Evolutionary conservation across 92 coral and sea anemone species (phyloP), one percentile per base, ranked within the genome.

Genomic region (Meandrina meandrites): DNA sequence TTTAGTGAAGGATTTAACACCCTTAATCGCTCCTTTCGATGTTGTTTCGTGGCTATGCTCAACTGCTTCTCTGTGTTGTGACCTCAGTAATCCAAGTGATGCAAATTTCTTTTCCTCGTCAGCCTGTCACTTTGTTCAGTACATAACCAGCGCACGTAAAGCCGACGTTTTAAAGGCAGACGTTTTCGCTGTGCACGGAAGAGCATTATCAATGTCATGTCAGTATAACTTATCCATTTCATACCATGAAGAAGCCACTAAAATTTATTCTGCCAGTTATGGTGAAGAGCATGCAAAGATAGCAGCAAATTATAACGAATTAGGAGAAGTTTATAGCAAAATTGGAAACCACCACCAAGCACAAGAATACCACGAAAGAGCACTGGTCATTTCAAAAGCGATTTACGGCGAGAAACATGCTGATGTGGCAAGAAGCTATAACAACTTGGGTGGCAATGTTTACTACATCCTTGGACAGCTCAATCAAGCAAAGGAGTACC

Each of bases 311-410:
- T 72, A 72, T 35, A 34, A 72, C 18, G 19, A n/a, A 3, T 14
- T 75, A 27, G 89, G 82, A 77, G 11, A 34, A 5, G 24, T 37
- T 42, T 31, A 58, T n/a, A 22, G 34, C 1, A 64, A 37, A 12
- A 74, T n/a, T 57, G 84, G 78, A 60, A 31, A 40, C 54, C 27
- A 36, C 24, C 54, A 34, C 13, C 62, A 42, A 48, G 89, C 89
- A 17, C 77, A 76, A 45, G 81, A 58, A 62, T 75, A 67, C 57
- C 58, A 50, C 16, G 66, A 86, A n/a, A 28, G 27, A 32, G 83
- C 74, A n/a, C 19, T 57, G 1, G 11, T 30, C 10, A 78, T 86
- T 24, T 64, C 54, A 9, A 64, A 66, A 77, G 58, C 18, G 53
- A 50, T 8, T 19, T 66, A 22, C n/a, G 78, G 19, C 27, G 58